Conservation (phyloP, 1,140 invertebrate species). For the Cephus cinctus region DNA sequence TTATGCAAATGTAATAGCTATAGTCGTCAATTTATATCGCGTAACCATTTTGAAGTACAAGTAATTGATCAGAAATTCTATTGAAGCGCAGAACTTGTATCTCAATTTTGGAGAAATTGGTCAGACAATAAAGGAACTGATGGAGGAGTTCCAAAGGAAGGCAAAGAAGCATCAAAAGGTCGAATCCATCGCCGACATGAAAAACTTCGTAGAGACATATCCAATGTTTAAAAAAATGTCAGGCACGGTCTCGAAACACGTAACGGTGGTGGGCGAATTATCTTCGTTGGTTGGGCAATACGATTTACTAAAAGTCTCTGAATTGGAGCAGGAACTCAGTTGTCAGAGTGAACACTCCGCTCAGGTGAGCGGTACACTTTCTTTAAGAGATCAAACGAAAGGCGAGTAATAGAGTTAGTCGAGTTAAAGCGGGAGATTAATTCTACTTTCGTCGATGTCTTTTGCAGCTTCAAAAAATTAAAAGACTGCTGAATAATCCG, state of each 20-base stretch:
- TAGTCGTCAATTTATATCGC: too few relatives aligned
- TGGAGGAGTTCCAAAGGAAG: slow-evolving; percentile 97
- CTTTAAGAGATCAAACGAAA: background rate
- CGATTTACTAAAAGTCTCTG: slow-evolving; percentile 88
- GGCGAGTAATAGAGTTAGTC: background rate
- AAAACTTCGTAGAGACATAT: slow-evolving; percentile 97
- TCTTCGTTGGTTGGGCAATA: slow-evolving; percentile 79
- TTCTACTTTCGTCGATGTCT: too few relatives aligned
- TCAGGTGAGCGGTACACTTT: slow-evolving; percentile 64
- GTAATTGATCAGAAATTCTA: too few relatives aligned
- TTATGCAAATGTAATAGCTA: slow-evolving; percentile 87
- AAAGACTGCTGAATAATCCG: slow-evolving; percentile 68
- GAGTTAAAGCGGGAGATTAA: slow-evolving; percentile 17
- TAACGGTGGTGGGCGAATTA: slow-evolving; percentile 93
- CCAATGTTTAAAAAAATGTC: slow-evolving; percentile 99
- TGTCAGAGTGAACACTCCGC: slow-evolving; percentile 90
- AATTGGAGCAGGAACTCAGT: slow-evolving; percentile 94
- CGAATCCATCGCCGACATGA: slow-evolving; percentile 98
- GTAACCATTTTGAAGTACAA: too few relatives aligned
- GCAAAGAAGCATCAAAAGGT: slow-evolving; percentile 96
- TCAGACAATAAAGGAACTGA: slow-evolving; percentile 93
- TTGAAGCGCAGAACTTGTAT: slow-evolving; percentile 91
- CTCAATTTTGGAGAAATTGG: slow-evolving; percentile 98
- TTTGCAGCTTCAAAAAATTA: slow-evolving; percentile 63
- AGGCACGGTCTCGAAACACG: slow-evolving; percentile 96